A percentile compares a stretch with the other conserved stretches of the same genome.
phyloP scores from a whole-genome alignment of 2,797 vertebrate species.

The Neopelma chrysocephalum region DNA sequence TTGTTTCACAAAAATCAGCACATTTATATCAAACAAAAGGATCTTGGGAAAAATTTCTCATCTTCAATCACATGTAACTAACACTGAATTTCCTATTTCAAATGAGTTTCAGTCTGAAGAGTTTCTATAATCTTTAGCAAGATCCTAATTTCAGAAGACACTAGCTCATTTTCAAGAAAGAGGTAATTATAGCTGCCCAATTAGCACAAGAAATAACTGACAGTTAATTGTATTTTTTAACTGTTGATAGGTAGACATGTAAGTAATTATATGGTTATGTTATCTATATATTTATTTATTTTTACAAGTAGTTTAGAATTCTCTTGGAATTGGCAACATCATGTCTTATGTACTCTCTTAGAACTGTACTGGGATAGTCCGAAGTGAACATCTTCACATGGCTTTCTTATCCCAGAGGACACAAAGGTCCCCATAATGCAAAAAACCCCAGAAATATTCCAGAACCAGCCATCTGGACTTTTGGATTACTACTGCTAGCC shows the following conservation, averaged over 20 bases:
- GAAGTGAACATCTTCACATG: neutral
- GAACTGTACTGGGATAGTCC: neutral
- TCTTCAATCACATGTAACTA: neutral
- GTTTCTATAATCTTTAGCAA: neutral
- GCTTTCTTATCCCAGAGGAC: neutral
- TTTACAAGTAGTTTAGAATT: neutral
- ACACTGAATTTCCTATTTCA: slow-evolving; percentile 4
- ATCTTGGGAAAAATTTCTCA: neutral
- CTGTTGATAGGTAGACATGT: neutral
- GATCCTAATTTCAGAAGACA: neutral
- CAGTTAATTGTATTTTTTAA: neutral
- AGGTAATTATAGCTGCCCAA: neutral
- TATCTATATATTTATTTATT: neutral
- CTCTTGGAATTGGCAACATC: neutral
- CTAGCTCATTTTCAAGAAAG: neutral
- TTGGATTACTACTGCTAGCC: neutral
- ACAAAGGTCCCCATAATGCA: neutral
- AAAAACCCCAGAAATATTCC: fast-evolving
- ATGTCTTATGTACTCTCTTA: neutral
- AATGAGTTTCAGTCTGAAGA: neutral
- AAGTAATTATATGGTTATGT: neutral
- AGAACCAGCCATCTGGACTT: neutral
- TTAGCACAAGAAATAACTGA: neutral
- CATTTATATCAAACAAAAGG: neutral
- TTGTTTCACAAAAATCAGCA: slow-evolving; percentile 20